Base-by-base conservation (phyloP, 1,140 invertebrate genomes). In the Drosophila quadrilineata region DNA sequence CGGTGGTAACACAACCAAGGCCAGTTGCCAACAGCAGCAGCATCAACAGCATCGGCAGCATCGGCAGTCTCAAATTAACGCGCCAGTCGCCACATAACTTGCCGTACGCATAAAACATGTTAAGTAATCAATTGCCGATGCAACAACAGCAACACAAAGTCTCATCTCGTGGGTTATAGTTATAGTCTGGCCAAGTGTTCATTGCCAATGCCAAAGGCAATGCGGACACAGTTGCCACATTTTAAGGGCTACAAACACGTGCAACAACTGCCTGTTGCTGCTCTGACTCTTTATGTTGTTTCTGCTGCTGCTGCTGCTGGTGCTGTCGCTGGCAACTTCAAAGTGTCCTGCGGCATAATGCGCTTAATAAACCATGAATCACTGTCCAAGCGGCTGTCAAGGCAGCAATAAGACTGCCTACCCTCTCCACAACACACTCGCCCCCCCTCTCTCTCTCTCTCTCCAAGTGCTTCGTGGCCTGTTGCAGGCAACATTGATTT, bases 291-390 rank as follows among this genome's bases (percentile, higher is more conserved):
- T 22, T n/a, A 24, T 29, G 43, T 24, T 9, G 2, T 17, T 10
- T 6, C 9, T 49, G 45, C 12, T 24, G 46, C 9, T 53, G 24
- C 66, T 40, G 62, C 56, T 59, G 65, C 75, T 71, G 40, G 10
- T 22, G 24, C 6, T 53, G 33, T 26, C 29, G 26, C 33, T 68
- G 49, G 46, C 65, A 79, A 82, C 77, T 82, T 82, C 77, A 82
- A 82, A 84, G 79, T 84, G 60, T 85, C 79, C 79, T 85, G 79
- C 79, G 79, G 86, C 85, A 86, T 88, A 88, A 88, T 88, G 75
- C 76, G 86, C 86, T 88, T 88, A 88, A 88, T 88, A 88, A 88
- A 88, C 86, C 86, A 88, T 88, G 86, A 88, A 88, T 88, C 86
- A 88, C 86, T 88, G 86, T 86, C 86, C 75, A 71, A 69, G 75